Evolutionary conservation across 1,140 invertebrate species (phyloP).

Genomic region (Nasonia giraulti): DNA sequence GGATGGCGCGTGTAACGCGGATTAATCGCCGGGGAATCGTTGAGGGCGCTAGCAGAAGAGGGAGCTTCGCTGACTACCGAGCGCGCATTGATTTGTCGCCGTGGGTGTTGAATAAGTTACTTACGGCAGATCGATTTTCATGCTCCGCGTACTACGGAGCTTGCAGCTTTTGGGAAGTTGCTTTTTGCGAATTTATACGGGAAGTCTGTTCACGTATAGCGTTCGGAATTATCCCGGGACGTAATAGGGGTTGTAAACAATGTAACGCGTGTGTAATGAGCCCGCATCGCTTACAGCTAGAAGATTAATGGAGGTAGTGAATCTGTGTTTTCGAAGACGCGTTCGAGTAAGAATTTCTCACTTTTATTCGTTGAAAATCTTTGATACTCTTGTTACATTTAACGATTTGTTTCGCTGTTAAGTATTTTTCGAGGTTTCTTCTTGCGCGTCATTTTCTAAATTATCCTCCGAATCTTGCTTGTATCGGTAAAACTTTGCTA

Average conservation of each 20-base stretch:
- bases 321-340: no score
- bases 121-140: no score
- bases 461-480: conserved; percentile 59
- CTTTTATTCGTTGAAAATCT: background rate
- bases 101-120: background rate
- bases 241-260: no score
- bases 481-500: conserved; percentile 85
- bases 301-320: no score
- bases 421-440: background rate
- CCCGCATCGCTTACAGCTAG: no score
- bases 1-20: background rate
- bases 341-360: no score
- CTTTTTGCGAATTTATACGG: no score
- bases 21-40: conserved; percentile 4
- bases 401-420: background rate
- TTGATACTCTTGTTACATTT: background rate
- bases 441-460: background rate
- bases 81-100: background rate
- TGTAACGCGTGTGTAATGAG: no score
- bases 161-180: no score
- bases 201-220: no score
- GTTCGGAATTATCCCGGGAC: no score
- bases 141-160: no score
- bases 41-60: background rate
- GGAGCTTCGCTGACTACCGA: background rate